Evolutionary conservation across 2,113 vertebrate genomes (phyloP), one percentile per base, ranked within the genome.

Genomic region (Dipodomys stephensi): DNA sequence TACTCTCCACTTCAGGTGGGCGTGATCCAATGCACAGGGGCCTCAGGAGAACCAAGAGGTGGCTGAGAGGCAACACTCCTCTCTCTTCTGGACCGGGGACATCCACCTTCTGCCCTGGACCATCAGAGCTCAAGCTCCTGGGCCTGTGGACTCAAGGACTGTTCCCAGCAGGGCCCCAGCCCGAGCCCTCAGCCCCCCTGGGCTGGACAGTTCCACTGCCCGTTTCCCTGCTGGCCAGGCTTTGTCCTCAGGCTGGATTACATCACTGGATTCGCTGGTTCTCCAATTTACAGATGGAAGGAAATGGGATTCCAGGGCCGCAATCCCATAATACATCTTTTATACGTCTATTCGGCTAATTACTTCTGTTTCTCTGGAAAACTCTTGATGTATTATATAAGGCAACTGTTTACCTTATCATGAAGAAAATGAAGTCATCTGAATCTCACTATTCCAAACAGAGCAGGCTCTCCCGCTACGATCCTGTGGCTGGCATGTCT

Each of bases 281-380:
- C 32, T 90, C 60, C 53, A 53, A 81, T 20, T 30, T 69, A 4
- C 44, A 49, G 27, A 25, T 78, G n/a, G 68, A 44, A 49, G 19
- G 30, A 16, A 1, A 23, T 39, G 35, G 25, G 11, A 64, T 35
- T 49, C 25, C 64, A 32, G 25, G 15, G 32, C 44, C 86, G 65
- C 30, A 79, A 35, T 84, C 46, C 39, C 39, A 83, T 30, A 27
- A 60, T 60, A 44, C 74, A 60, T 69, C 28, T 79, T 16, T 30
- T 20, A 28, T 9, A 44, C 3, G 23, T 27, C 46, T 53, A 44
- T 28, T 44, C n/a, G 64, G 39, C 67, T 30, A 67, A n/a, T 64
- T 85, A 53, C 67, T 73, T 88, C 35, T 84, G 27, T 35, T 83
- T 73, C 87, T 85, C 87, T 90, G 30, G 35, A 71, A 88, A 69